Evolutionary conservation across 2,113 vertebrate genomes (phyloP).

Genomic region (Callaeas wilsoni): DNA sequence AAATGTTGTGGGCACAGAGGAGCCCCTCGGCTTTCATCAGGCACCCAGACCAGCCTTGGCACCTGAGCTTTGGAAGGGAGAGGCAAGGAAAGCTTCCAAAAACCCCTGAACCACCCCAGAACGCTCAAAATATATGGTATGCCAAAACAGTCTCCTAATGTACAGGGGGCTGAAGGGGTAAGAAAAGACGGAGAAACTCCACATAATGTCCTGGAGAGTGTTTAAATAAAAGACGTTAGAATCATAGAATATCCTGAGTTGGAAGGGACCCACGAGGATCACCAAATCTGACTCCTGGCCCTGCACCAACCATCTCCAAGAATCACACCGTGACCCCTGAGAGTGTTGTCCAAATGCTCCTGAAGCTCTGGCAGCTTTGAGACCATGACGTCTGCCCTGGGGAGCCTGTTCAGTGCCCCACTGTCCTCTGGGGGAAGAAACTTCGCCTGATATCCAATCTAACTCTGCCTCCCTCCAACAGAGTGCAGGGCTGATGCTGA

Average conservation of each 20-base stretch:
- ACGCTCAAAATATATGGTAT: background rate
- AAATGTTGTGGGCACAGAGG: background rate
- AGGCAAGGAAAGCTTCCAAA: background rate
- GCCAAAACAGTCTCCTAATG: background rate
- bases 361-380: background rate
- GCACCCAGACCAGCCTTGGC: background rate
- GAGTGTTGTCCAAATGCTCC: background rate
- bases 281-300: background rate
- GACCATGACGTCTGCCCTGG: background rate
- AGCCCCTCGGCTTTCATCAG: background rate
- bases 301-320: background rate
- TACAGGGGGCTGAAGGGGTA: fast-evolving
- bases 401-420: background rate
- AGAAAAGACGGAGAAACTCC: background rate
- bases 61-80: background rate
- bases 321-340: background rate
- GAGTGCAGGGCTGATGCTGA: background rate
- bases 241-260: background rate
- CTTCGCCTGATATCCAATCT: background rate
- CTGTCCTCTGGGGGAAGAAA: background rate
- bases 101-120: background rate
- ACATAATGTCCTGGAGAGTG: background rate
- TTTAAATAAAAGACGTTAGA: background rate
- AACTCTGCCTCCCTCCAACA: background rate
- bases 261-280: background rate